phyloP scores from a whole-genome alignment of 2,888 invertebrate genomes.

The Bombyx huttoni region DNA sequence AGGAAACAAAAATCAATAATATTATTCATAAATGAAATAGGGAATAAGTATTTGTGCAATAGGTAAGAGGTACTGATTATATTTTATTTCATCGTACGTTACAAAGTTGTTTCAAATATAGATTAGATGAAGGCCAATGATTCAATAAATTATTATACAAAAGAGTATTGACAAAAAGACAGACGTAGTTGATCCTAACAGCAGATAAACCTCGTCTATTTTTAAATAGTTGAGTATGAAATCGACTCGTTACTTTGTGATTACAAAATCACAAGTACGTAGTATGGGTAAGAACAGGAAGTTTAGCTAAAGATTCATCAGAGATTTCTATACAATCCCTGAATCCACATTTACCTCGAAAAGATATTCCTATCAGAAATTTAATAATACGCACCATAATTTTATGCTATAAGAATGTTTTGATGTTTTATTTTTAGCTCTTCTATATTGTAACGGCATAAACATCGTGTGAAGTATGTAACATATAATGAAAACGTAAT shows the following conservation, averaged over 20 bases:
- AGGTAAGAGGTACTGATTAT: conserved; percentile 8
- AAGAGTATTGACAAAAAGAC: conserved; percentile 30
- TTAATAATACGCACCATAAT: too few relatives aligned
- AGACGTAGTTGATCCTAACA: conserved; percentile 30
- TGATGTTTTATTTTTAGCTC: too few relatives aligned
- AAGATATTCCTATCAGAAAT: background rate
- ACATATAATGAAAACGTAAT: too few relatives aligned
- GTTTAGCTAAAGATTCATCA: background rate
- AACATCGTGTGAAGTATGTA: too few relatives aligned
- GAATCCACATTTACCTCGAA: background rate
- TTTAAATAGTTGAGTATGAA: conserved; percentile 30
- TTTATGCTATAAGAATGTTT: too few relatives aligned
- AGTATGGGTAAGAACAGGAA: background rate
- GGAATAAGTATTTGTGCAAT: conserved; percentile 13
- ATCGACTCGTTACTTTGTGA: conserved; percentile 29
- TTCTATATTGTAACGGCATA: too few relatives aligned
- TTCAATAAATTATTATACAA: conserved; percentile 37
- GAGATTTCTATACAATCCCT: background rate
- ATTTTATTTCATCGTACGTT: conserved; percentile 6
- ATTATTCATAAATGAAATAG: background rate
- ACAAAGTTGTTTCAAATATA: conserved; percentile 24
- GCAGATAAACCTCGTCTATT: conserved; percentile 40
- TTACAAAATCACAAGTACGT: conserved; percentile 18
- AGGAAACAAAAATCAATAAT: background rate
- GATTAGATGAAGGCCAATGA: conserved; percentile 44